Evolutionary conservation across 1,140 invertebrate genomes (phyloP), one percentile per base, ranked within the genome.

Genomic region (Nylanderia fulva): DNA sequence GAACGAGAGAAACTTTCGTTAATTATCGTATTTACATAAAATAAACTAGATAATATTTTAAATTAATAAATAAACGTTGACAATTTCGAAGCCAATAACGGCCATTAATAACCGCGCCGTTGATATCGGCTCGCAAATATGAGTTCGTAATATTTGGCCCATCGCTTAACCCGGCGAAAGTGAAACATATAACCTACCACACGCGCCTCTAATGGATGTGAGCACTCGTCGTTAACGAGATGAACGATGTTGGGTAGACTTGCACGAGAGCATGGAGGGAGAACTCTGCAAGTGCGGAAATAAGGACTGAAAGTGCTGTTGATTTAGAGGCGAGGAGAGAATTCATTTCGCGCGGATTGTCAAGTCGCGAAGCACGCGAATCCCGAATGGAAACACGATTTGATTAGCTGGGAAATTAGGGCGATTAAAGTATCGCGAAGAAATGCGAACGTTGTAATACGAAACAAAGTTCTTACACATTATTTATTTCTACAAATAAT

Each of bases 321-420:
- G 85, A 80, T 86, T 84, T 63, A 39, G 77, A n/a, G 58, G 63
- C 79, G 82, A 80, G n/a, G n/a, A n/a, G n/a, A 88, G 80, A 48
- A 69, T 86, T 71, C 76, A 66, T 82, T 76, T 66, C 27, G 33
- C 2, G 64, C 39, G 64, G 15, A 58, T 71, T 36, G 52, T 29
- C 15, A 39, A 63, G 33, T 36, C n/a, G 58, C 56, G 48, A 24
- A 54, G n/a, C 36, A 29, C 27, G 45, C 11, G 18, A 39, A 68
- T 68, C 18, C 29, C n/a, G 48, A 13, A 45, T 36, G 33, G 15
- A 84, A 64, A 61, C 21, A 24, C 74, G 21, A 77, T 58, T 75
- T 82, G 82, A 88, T 85, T 79, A 63, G 54, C 75, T 77, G 39
- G 68, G 52, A 86, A 83, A 76, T 84, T 76, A 76, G 27, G 24